A percentile compares a stretch with the other conserved stretches of the same genome.
Conservation (phyloP, 2,888 invertebrate species). For the Ochropleura plecta region DNA sequence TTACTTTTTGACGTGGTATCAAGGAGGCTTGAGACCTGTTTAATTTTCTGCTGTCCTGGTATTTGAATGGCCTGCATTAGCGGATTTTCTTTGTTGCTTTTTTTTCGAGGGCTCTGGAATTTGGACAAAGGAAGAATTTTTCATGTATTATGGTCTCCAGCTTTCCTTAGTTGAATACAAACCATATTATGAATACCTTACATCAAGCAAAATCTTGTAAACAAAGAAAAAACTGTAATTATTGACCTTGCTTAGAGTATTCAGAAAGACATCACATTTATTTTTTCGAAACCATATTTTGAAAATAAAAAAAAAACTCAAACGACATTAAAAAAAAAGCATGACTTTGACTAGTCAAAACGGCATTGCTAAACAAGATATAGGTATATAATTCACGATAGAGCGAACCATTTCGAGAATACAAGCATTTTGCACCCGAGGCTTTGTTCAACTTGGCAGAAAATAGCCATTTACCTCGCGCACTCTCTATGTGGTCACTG, state of each 20-base stretch:
- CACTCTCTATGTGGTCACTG: slow-evolving; percentile 55
- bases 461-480: slow-evolving; percentile 67
- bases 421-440: slow-evolving; percentile 61
- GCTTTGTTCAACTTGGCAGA: slow-evolving; percentile 67
- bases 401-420: slow-evolving; percentile 34
- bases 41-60: slow-evolving; percentile 57
- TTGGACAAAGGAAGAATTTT: slow-evolving; percentile 10
- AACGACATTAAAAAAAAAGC: not conserved
- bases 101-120: slow-evolving; percentile 25
- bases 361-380: slow-evolving; percentile 39
- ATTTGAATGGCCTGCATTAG: slow-evolving; percentile 46
- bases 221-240: not conserved
- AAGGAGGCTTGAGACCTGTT: slow-evolving; percentile 54
- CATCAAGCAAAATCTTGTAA: not conserved
- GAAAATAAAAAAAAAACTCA: not conserved
- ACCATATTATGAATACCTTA: not conserved
- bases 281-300: not conserved
- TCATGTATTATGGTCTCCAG: not conserved
- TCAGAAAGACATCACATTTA: not conserved
- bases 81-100: slow-evolving; percentile 45
- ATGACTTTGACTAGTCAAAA: slow-evolving; percentile 26
- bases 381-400: slow-evolving; percentile 30
- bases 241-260: not conserved
- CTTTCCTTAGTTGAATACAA: not conserved
- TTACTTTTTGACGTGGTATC: slow-evolving; percentile 54